Evolutionary conservation across 2,113 vertebrate genomes (phyloP), one percentile per base, ranked within the genome.

Genomic region (Trematomus loennbergii): DNA sequence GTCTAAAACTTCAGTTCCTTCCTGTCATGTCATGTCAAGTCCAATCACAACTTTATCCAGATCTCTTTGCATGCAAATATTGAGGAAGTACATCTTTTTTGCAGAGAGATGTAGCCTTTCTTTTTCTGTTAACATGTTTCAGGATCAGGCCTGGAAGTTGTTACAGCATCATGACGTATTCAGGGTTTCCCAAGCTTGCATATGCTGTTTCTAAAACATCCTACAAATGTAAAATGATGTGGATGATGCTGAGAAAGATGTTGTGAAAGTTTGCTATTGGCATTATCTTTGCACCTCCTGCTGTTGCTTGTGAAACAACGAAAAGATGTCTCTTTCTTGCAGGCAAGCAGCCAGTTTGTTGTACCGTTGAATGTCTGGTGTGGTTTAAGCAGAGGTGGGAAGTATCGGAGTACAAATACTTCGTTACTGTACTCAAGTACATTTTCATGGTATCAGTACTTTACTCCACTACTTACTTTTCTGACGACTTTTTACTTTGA

Each of bases 251-350:
- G 25, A 20, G 67, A 13, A 55, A 70, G 22, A 61, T 4, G 53
- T 70, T 52, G 48, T n/a, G 17, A 67, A n/a, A 20, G 40, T 0
- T 2, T 67, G 16, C 25, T 12, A 7, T 33, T 29, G 16, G 36
- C 18, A 18, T 48, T 3, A 29, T 18, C 50, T 2, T 20, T 2
- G 0, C 36, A 53, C 6, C 25, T 64, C 16, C 11, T 18, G 5
- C 17, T 57, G 13, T 16, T 49, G n/a, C 13, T 12, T 25, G 3
- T 5, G 12, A 63, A 36, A 69, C 12, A 12, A 16, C 15, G 40
- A 63, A 40, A 22, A 13, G 15, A 17, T 29, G 22, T 76, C 29
- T 82, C 50, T 22, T 53, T 57, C 69, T 59, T 16, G 29, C 45
- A 52, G 52, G 4, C 13, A 57, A 55, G 36, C 0, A 18, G 25